phyloP scores from a whole-genome alignment of 2,113 vertebrate genomes.

The Ciconia boyciana region DNA sequence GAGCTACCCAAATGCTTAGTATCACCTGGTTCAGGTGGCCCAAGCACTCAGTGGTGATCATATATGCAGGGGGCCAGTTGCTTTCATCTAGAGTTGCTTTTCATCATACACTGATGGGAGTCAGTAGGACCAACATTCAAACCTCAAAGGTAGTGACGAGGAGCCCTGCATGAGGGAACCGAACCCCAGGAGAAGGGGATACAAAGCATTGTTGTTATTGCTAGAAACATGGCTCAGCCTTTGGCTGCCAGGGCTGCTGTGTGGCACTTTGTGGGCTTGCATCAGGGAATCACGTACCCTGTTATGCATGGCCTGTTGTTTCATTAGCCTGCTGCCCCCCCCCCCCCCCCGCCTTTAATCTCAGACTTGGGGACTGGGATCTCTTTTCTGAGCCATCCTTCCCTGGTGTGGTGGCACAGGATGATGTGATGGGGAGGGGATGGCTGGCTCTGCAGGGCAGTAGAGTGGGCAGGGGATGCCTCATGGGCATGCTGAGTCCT shows the following conservation, averaged over 20 bases:
- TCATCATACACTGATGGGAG: neutral
- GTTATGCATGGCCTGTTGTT: fast-evolving
- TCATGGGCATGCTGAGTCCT: neutral
- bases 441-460: neutral
- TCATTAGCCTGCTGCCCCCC: neutral
- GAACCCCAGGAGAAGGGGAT: neutral
- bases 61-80: neutral
- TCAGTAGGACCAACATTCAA: neutral
- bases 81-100: neutral
- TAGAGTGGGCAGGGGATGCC: neutral
- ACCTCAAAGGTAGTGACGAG: neutral
- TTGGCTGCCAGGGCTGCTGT: neutral
- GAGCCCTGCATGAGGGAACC: neutral
- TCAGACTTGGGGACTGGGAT: neutral
- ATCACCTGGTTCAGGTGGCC: neutral
- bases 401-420: neutral
- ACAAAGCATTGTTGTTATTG: neutral
- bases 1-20: neutral
- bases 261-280: neutral
- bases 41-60: fast-evolving
- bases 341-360: neutral
- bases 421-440: neutral
- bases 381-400: neutral
- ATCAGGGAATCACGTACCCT: neutral
- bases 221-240: neutral